Evolutionary conservation across 2,888 invertebrate species (phyloP).

Genomic region (Cheilosia vernalis): DNA sequence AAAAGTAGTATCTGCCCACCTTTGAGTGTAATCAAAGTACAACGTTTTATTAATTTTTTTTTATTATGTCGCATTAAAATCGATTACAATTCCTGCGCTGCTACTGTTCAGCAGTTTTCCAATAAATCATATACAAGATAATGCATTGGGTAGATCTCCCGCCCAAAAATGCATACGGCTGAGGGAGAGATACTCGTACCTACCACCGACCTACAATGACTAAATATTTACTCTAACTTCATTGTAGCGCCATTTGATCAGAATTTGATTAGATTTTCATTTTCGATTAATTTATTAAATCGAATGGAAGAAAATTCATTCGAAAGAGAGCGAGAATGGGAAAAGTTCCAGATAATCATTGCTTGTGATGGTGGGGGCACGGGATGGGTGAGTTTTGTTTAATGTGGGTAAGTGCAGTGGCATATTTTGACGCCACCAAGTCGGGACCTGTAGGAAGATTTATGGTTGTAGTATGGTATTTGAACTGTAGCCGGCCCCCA

Average conservation of each 20-base stretch:
- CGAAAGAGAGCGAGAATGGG: conserved; percentile 12
- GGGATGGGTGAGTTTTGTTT: conserved; percentile 48
- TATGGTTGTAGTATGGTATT: conserved; percentile 50
- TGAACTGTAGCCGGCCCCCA: conserved; percentile 27
- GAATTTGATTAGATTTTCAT: conserved; percentile 74
- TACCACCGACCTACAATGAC: conserved; percentile 26
- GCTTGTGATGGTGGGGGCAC: not conserved
- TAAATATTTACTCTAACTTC: conserved; percentile 73
- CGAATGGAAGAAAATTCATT: conserved; percentile 49
- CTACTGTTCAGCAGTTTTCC: conserved; percentile 44
- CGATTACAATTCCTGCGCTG: conserved; percentile 37
- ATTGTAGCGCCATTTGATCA: conserved; percentile 75
- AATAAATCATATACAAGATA: conserved; percentile 60
- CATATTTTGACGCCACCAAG: conserved; percentile 74
- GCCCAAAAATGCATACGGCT: conserved; percentile 1
- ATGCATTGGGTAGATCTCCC: conserved; percentile 15
- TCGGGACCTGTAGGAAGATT: conserved; percentile 70
- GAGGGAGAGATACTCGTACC: not conserved
- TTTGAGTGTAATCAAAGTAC: conserved; percentile 29
- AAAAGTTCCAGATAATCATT: conserved; percentile 29
- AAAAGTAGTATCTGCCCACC: conserved; percentile 25
- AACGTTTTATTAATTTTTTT: not conserved
- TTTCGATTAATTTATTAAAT: conserved; percentile 67
- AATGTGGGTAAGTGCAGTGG: conserved; percentile 69
- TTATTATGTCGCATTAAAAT: conserved; percentile 39